Evolutionary conservation across 2,797 vertebrate genomes (phyloP).

Genomic region (Rhynchonycteris naso): DNA sequence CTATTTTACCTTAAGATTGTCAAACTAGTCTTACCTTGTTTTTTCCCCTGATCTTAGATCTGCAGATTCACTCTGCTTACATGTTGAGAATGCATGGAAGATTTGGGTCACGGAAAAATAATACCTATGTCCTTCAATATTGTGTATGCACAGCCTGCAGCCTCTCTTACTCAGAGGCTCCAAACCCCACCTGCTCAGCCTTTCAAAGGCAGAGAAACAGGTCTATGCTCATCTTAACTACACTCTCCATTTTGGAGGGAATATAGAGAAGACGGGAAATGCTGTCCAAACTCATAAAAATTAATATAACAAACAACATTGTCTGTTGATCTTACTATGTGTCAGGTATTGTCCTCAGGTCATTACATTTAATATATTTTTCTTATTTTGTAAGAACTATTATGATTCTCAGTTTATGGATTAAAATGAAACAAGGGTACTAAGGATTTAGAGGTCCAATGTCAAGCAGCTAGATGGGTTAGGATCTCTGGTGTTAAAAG

Average conservation of each 20-base stretch:
- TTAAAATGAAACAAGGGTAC: background rate
- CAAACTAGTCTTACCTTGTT: background rate
- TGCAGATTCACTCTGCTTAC: background rate
- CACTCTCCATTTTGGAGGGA: background rate
- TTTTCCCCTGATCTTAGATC: background rate
- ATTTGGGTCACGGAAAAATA: background rate
- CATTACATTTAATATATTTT: background rate
- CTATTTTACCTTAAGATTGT: background rate
- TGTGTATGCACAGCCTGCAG: rapidly evolving
- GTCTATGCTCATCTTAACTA: background rate
- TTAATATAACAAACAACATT: background rate
- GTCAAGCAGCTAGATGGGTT: background rate
- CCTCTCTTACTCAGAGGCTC: background rate
- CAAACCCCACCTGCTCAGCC: background rate
- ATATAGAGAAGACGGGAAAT: background rate
- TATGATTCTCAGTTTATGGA: background rate
- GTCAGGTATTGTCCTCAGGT: background rate
- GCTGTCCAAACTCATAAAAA: background rate
- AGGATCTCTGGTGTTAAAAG: background rate
- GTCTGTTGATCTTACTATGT: background rate
- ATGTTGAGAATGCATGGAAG: background rate
- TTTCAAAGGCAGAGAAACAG: background rate
- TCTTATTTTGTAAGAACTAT: background rate
- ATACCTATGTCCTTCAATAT: background rate
- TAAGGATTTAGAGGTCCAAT: background rate